Conservation (phyloP, 2,113 vertebrate species). For the Nycticebus coucang region DNA sequence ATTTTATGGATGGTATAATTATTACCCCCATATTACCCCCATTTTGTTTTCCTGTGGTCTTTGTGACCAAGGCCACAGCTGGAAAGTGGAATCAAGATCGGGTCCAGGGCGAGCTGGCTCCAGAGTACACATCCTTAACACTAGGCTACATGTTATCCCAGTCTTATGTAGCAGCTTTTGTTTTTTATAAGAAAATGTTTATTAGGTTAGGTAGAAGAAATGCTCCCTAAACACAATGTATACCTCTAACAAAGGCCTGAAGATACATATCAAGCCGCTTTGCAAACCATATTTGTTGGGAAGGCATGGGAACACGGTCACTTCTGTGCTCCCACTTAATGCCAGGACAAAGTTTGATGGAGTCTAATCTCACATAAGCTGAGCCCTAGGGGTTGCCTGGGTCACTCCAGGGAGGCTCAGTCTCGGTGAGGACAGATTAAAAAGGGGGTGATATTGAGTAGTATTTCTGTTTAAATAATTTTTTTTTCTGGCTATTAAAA, state of each 20-base stretch:
- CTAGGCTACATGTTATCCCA: not conserved
- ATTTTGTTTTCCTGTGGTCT: no score
- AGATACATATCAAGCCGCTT: not conserved
- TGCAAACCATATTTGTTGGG: not conserved
- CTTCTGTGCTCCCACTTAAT: not conserved
- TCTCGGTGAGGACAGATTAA: not conserved
- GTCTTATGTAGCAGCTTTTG: not conserved
- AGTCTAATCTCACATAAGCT: not conserved
- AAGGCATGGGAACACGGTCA: not conserved
- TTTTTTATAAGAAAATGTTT: not conserved
- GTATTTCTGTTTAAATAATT: not conserved
- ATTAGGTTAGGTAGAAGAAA: not conserved
- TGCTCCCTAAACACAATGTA: not conserved
- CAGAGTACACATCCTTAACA: not conserved
- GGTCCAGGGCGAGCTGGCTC: not conserved
- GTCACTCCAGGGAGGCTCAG: not conserved
- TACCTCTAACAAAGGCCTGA: not conserved
- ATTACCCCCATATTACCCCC: not conserved
- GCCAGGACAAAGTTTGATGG: not conserved
- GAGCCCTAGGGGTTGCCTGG: not conserved
- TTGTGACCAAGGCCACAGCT: not conserved
- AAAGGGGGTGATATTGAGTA: not conserved
- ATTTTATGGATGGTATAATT: not conserved
- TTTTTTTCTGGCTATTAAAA: slow-evolving; percentile 6
- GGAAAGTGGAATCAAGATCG: not conserved